Conservation (phyloP, 2,797 vertebrate genomes). For the Florisuga fusca region DNA sequence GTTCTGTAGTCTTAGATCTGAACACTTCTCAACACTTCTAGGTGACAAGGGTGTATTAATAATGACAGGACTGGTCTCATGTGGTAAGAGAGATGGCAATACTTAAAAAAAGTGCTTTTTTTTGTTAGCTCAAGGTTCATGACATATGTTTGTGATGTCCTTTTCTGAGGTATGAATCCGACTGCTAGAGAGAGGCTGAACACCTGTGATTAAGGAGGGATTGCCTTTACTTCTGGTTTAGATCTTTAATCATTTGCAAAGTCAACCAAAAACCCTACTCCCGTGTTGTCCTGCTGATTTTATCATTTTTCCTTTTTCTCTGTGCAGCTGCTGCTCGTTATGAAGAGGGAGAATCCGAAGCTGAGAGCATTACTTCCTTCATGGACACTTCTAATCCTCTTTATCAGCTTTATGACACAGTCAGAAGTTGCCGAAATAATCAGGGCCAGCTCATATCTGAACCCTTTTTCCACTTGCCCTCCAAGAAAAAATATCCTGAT, state of each 20-base stretch:
- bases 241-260: not conserved
- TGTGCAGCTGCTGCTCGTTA: conserved; percentile 90
- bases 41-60: not conserved
- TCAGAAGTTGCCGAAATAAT: conserved; percentile 92
- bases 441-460: conserved; percentile 96
- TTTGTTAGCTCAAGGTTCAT: not conserved
- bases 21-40: not conserved
- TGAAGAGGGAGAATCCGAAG: conserved; percentile 96
- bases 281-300: not conserved
- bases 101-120: not conserved
- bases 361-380: conserved; percentile 93
- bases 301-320: conserved; percentile 11
- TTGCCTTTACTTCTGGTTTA: not conserved
- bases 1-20: not conserved
- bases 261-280: not conserved
- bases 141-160: not conserved
- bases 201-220: too few species aligned
- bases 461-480: conserved; percentile 95
- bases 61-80: not conserved
- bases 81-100: not conserved
- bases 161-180: not conserved
- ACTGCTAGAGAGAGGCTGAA: not conserved
- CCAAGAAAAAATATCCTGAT: conserved; percentile 96
- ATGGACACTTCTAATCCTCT: conserved; percentile 95
- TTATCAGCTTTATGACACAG: conserved; percentile 95